Conservation (phyloP, 2,797 vertebrate species). For the Cossypha polioptera region DNA sequence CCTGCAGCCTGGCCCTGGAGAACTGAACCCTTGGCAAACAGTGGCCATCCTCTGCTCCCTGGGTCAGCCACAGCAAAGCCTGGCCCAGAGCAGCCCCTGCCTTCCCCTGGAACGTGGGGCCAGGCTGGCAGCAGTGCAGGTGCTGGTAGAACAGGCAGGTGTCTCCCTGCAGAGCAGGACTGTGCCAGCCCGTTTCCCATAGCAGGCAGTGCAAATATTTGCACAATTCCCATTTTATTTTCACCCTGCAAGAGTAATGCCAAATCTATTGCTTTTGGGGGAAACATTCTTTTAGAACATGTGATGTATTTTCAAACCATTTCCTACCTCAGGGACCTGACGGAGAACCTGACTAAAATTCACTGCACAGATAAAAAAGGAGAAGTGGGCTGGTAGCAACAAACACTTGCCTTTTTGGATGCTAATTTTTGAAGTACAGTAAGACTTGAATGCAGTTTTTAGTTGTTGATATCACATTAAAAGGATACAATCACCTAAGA, state of each 20-base stretch:
- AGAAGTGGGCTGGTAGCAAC: not conserved
- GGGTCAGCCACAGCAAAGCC: fast-evolving
- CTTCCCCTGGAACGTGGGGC: not conserved
- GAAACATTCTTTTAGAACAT: not conserved
- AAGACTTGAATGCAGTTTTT: not conserved
- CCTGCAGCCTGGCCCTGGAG: not conserved
- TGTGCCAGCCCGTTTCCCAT: not conserved
- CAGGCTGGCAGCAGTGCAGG: not conserved
- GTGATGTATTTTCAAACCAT: not conserved
- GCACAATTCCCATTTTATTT: not conserved
- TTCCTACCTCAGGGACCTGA: not conserved
- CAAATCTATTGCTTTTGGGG: not conserved
- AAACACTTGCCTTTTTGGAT: not conserved
- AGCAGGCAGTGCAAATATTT: not conserved
- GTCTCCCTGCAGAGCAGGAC: not conserved
- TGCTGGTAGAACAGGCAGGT: fast-evolving
- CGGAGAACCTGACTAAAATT: not conserved
- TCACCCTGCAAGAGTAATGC: not conserved
- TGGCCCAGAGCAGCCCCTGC: not conserved
- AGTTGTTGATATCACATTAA: not conserved
- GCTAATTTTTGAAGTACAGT: not conserved
- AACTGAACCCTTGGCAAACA: not conserved
- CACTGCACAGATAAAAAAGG: not conserved
- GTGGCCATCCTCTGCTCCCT: not conserved
- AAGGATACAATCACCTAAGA: not conserved